phyloP scores from a whole-genome alignment of 2,113 vertebrate species.

The Melanerpes formicivorus region DNA sequence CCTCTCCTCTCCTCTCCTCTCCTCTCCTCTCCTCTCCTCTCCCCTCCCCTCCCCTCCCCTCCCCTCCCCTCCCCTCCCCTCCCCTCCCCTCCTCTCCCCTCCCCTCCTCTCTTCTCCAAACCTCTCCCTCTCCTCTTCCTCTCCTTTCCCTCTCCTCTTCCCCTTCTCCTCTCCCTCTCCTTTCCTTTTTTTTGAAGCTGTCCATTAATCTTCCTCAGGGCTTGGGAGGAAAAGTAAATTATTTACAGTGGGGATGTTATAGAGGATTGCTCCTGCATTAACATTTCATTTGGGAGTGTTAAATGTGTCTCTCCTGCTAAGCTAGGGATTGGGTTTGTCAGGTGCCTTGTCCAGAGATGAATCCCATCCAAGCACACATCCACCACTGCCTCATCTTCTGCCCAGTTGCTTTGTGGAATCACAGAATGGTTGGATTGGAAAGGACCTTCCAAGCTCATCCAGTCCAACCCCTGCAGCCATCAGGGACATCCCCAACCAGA shows the following conservation, averaged over 20 bases:
- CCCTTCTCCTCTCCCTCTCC: background rate
- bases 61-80: too few relatives aligned
- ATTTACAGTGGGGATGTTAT: slow-evolving; percentile 75
- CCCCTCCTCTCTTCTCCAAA: background rate
- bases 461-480: too few relatives aligned
- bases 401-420: background rate
- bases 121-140: too few relatives aligned
- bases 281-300: slow-evolving; percentile 69
- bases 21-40: too few relatives aligned
- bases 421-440: too few relatives aligned
- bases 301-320: slow-evolving; percentile 43
- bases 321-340: slow-evolving; percentile 15
- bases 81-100: too few relatives aligned
- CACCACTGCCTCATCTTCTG: background rate
- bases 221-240: slow-evolving; percentile 75
- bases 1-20: too few relatives aligned
- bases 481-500: too few relatives aligned
- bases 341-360: slow-evolving; percentile 23
- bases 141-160: background rate
- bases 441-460: too few relatives aligned
- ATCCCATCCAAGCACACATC: slow-evolving; percentile 11
- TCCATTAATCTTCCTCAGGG: slow-evolving; percentile 75
- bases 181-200: background rate
- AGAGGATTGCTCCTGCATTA: slow-evolving; percentile 73
- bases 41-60: too few relatives aligned